Evolutionary conservation across 2,888 invertebrate genomes (phyloP).

Genomic region (Stenotaenia linearis): DNA sequence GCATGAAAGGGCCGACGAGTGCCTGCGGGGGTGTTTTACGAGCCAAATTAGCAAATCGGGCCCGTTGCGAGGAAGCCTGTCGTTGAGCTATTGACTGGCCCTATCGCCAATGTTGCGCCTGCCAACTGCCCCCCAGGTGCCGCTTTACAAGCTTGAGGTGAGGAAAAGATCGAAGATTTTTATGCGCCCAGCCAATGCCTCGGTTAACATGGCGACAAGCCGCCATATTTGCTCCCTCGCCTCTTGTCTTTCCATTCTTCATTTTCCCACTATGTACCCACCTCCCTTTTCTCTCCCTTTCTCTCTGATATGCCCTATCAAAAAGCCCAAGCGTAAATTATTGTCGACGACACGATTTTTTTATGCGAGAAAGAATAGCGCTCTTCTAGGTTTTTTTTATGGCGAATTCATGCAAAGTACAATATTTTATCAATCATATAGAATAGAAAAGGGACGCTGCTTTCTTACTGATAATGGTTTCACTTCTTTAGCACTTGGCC

Average conservation of each 20-base stretch:
- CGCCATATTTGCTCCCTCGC: conserved; percentile 36
- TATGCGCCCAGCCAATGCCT: background rate
- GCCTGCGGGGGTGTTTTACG: conserved; percentile 28
- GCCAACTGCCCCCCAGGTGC: conserved; percentile 28
- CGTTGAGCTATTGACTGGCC: conserved; percentile 30
- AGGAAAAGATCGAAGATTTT: conserved; percentile 26
- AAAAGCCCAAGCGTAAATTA: conserved; percentile 32
- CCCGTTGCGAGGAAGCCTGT: conserved; percentile 15
- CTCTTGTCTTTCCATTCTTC: conserved; percentile 35
- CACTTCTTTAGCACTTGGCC: conserved; percentile 14
- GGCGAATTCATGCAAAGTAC: conserved; percentile 34
- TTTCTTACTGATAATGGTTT: conserved; percentile 30
- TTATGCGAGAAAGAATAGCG: conserved; percentile 30
- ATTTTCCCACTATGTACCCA: conserved; percentile 33
- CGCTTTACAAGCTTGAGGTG: conserved; percentile 21
- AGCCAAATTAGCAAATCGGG: conserved; percentile 31
- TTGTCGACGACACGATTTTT: conserved; percentile 24
- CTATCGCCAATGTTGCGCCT: conserved; percentile 28
- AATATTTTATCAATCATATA: conserved; percentile 34
- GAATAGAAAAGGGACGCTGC: conserved; percentile 3
- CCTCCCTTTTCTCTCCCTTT: conserved; percentile 27
- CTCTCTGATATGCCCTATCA: conserved; percentile 30
- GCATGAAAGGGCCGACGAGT: conserved; percentile 24
- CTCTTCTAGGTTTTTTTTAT: conserved; percentile 26
- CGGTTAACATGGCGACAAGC: conserved; percentile 30